Conservation (phyloP, 2,113 vertebrate species). For the Lycaon pictus region DNA sequence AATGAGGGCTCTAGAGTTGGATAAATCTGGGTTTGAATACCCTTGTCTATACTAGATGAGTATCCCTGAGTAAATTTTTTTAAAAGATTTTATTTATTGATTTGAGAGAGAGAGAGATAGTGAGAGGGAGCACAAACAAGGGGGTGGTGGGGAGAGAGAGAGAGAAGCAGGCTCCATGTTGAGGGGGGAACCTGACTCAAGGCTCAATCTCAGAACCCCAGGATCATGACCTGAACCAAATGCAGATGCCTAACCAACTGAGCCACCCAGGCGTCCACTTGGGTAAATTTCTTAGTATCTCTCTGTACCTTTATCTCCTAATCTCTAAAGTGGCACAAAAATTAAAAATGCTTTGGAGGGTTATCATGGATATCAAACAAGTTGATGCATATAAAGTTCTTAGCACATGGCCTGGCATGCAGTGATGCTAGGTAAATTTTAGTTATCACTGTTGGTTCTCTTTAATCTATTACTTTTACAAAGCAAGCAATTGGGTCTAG, state of each 20-base stretch:
- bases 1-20: neutral
- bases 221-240: neutral
- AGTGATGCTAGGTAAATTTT: neutral
- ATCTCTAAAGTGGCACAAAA: constrained; percentile 19
- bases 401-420: neutral
- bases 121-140: neutral
- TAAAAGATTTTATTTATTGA: neutral
- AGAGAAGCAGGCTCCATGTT: neutral
- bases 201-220: neutral
- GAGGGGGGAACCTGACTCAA: neutral
- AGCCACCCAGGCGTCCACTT: neutral
- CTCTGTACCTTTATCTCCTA: neutral
- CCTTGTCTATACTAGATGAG: neutral
- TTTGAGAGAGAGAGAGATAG: neutral
- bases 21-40: neutral
- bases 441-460: neutral
- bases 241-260: neutral
- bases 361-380: neutral
- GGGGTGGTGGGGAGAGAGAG: neutral
- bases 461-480: neutral
- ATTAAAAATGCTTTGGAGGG: neutral
- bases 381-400: neutral
- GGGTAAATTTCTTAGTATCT: neutral
- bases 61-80: neutral
- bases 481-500: neutral